Percentiles rank a stretch among this genome's conserved stretches.
Evolutionary conservation across 2,888 invertebrate species (phyloP).

Genomic region (Schizaphis graminum): DNA sequence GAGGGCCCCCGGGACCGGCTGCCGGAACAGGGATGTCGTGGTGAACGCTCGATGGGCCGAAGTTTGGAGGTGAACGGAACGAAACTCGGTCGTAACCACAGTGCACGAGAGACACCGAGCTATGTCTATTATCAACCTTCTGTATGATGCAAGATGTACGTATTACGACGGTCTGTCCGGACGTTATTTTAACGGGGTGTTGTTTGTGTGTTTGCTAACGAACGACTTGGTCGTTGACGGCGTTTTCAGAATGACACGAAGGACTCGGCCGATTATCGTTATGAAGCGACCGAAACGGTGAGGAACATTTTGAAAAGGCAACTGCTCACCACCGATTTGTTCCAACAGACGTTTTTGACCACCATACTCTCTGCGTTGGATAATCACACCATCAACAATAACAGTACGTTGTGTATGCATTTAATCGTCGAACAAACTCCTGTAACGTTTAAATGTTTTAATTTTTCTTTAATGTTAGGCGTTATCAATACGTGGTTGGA

Average conservation of each 20-base stretch:
- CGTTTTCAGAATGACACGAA: constrained; percentile 33
- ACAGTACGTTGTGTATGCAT: not conserved
- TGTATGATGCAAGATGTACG: constrained; percentile 53
- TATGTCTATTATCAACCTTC: not conserved
- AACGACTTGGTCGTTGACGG: not conserved
- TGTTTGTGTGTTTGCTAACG: not conserved
- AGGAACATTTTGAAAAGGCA: constrained; percentile 51
- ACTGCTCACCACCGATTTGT: constrained; percentile 48
- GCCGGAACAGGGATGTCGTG: not conserved
- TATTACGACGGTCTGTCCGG: not conserved
- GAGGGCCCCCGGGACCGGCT: not conserved
- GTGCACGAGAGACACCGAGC: not conserved
- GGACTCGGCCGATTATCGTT: constrained; percentile 9
- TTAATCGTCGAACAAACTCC: not conserved
- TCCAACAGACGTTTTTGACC: constrained; percentile 58
- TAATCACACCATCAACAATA: constrained; percentile 22
- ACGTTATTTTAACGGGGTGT: too few relatives aligned
- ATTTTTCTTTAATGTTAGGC: not conserved
- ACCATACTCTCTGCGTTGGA: constrained; percentile 53
- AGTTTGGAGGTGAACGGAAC: not conserved
- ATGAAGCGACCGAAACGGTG: constrained; percentile 61
- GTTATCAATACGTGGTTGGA: constrained; percentile 57
- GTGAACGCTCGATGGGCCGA: not conserved
- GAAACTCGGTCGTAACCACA: not conserved
- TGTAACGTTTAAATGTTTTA: not conserved